phyloP scores from a whole-genome alignment of 2,888 invertebrate genomes.

The Leptinotarsa rubiginosa region DNA sequence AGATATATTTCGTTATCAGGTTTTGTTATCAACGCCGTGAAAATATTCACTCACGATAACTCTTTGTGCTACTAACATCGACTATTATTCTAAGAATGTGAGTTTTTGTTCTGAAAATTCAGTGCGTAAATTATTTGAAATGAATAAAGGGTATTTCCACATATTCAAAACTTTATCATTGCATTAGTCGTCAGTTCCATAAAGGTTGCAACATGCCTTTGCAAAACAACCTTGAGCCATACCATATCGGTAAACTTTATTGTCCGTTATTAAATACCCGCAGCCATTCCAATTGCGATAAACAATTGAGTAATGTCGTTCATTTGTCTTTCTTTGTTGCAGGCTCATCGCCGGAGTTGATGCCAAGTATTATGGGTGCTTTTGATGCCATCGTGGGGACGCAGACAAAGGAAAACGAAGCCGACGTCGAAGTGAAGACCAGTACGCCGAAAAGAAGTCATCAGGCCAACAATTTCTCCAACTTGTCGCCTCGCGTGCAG shows the following conservation, averaged over 20 bases:
- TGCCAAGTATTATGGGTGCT: conserved; percentile 86
- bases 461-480: conserved; percentile 67
- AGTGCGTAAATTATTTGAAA: neutral
- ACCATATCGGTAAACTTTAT: conserved; percentile 42
- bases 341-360: conserved; percentile 89
- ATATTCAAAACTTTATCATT: neutral
- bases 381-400: conserved; percentile 82
- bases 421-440: conserved; percentile 46
- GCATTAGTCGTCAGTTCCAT: neutral
- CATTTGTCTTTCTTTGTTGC: conserved; percentile 61
- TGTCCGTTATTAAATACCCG: conserved; percentile 37
- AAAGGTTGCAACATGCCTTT: conserved; percentile 37
- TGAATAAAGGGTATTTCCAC: neutral
- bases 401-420: conserved; percentile 47
- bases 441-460: conserved; percentile 59
- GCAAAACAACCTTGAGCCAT: conserved; percentile 38
- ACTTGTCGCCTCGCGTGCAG: conserved; percentile 73
- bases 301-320: conserved; percentile 37
- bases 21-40: conserved; percentile 1
- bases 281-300: conserved; percentile 29
- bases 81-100: neutral
- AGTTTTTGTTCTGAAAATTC: neutral
- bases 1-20: neutral
- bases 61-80: neutral
- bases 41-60: conserved; percentile 8